Percentiles rank a stretch among this genome's conserved stretches.
These are phyloP conservation scores for Octodon degus DNA, from an alignment of 2,113 vertebrate genomes.

Conservation along the genomic window DNA sequence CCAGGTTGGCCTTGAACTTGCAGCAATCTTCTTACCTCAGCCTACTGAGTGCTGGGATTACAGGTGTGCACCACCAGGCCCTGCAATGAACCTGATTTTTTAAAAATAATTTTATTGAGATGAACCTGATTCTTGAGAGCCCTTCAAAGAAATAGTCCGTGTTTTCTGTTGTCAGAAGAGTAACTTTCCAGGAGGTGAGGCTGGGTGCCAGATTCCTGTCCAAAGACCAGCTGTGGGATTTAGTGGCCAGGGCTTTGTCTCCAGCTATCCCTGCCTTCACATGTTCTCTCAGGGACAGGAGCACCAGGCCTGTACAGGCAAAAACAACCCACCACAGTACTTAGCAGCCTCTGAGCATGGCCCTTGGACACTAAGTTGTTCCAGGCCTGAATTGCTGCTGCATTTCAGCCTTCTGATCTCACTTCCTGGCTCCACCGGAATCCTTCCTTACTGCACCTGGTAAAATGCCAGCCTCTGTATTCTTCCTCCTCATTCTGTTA, in stretches of 20 bases:
- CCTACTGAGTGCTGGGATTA: no score
- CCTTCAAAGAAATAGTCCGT: not conserved
- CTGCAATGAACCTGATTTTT: no score
- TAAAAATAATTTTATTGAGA: not conserved
- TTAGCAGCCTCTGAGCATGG: not conserved
- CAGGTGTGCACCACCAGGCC: no score
- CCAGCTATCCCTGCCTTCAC: not conserved
- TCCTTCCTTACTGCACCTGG: not conserved
- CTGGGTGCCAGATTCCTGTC: not conserved
- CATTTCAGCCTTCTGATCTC: not conserved
- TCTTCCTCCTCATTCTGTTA: not conserved
- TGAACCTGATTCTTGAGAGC: not conserved
- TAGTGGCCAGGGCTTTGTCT: not conserved
- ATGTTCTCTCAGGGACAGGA: not conserved
- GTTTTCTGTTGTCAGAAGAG: not conserved
- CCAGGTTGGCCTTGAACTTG: no score
- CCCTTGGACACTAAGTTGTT: not conserved
- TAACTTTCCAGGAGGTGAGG: not conserved
- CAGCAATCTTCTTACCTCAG: no score
- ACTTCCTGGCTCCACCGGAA: not conserved
- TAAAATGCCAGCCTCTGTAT: not conserved
- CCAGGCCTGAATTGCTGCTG: not conserved
- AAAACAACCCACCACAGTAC: not conserved
- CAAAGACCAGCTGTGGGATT: not conserved
- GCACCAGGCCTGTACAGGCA: not conserved